Evolutionary conservation across 2,113 vertebrate genomes (phyloP), one percentile per base, ranked within the genome.

Genomic region (Sturnira hondurensis): DNA sequence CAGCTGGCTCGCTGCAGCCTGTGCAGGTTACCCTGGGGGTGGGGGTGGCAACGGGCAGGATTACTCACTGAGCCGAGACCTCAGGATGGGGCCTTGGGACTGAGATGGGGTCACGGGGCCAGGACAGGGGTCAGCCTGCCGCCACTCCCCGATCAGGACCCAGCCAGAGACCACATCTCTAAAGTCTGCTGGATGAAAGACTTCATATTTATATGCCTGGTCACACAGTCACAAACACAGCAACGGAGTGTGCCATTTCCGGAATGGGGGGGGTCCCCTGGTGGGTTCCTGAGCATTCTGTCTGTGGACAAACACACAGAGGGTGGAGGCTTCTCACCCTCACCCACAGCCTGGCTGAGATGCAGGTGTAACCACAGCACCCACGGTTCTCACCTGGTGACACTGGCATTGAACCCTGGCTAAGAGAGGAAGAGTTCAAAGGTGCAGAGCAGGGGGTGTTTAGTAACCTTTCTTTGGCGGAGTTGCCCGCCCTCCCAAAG

Each of bases 1-100:
- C 98, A 98, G 97, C 98, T 89, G 98, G 91, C 90, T 97, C 97
- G 4, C 20, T 38, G 67, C 56, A 9, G 14, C 41, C 71, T 4
- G 56, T 67, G 43, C 68, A 41, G 80, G 45, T 86, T 38, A 63
- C 56, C 91, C 77, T 7, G 9, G 74, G 47, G 13, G 58, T 58
- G 88, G 85, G 86, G 4, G 3, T 33, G 90, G 96, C 82, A 45
- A 63, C 93, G 95, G 98, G 96, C 96, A 97, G 0, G 24, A 91
- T 96, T 95, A 93, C 87, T 98, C 98, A 97, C 91, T 2, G 24
- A 81, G 91, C 89, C 84, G 2, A 31, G 86, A 22, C 36, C 95
- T 38, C n/a, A 1, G 76, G 70, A 77, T 0, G 0, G n/a, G n/a
- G 0, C 28, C 24, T 16, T 5, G 17, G 36, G 7, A 20, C 78